Percentiles rank a stretch among this genome's conserved stretches.
Evolutionary conservation across 2,888 invertebrate genomes (phyloP).

Genomic region (Nymphalis urticae): DNA sequence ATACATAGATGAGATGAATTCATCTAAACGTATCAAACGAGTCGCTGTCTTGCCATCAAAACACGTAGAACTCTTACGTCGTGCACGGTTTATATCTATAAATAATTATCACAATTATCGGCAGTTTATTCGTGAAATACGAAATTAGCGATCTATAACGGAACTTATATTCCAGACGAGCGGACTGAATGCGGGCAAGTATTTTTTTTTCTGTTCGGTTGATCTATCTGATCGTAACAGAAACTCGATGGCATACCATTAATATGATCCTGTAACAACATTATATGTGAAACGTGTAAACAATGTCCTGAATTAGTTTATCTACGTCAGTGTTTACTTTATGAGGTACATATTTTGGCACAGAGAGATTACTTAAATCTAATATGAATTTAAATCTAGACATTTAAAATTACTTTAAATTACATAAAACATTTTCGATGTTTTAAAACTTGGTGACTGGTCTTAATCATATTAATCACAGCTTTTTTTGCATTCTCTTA

Average conservation of each 20-base stretch:
- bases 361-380: slow-evolving; percentile 84
- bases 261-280: slow-evolving; percentile 39
- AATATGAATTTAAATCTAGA: slow-evolving; percentile 73
- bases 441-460: slow-evolving; percentile 81
- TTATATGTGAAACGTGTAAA: slow-evolving; percentile 65
- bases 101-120: slow-evolving; percentile 46
- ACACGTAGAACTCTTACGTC: slow-evolving; percentile 14
- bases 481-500: slow-evolving; percentile 77
- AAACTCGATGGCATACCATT: slow-evolving; percentile 32
- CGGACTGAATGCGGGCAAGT: slow-evolving; percentile 42
- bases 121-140: slow-evolving; percentile 39
- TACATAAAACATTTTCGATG: slow-evolving; percentile 80
- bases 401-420: slow-evolving; percentile 68
- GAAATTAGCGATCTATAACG: slow-evolving; percentile 17
- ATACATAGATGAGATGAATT: neutral
- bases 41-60: neutral
- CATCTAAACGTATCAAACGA: neutral
- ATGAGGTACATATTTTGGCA: slow-evolving; percentile 92
- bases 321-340: slow-evolving; percentile 78
- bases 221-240: slow-evolving; percentile 23
- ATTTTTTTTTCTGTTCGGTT: slow-evolving; percentile 36
- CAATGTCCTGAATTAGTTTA: slow-evolving; percentile 71
- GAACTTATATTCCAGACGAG: slow-evolving; percentile 18
- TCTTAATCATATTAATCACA: slow-evolving; percentile 81
- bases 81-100: slow-evolving; percentile 28